phyloP scores from a whole-genome alignment of 1,140 invertebrate genomes.

The Gryon sp. region DNA sequence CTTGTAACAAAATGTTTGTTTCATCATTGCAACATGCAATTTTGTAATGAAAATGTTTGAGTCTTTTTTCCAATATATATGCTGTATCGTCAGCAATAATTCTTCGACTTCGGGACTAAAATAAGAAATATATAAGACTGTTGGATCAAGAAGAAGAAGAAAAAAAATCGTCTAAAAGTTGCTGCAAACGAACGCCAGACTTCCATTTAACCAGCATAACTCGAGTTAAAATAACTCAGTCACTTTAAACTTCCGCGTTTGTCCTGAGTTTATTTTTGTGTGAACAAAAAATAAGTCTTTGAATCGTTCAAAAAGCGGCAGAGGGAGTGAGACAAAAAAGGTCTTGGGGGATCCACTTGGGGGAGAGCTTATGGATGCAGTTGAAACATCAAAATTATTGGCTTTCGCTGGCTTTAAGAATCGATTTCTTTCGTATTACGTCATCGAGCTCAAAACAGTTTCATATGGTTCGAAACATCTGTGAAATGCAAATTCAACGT shows the following conservation, averaged over 20 bases:
- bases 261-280: slow-evolving; percentile 27
- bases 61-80: too few relatives aligned
- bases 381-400: slow-evolving; percentile 14
- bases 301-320: slow-evolving; percentile 38
- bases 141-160: background rate
- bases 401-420: slow-evolving; percentile 57
- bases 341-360: background rate
- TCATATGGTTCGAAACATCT: slow-evolving; percentile 9
- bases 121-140: background rate
- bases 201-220: slow-evolving; percentile 34
- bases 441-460: slow-evolving; percentile 38
- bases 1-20: too few relatives aligned
- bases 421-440: slow-evolving; percentile 51
- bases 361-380: slow-evolving; percentile 29
- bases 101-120: background rate
- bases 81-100: too few relatives aligned
- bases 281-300: slow-evolving; percentile 48
- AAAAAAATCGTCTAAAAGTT: slow-evolving; percentile 2
- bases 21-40: too few relatives aligned
- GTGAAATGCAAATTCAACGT: slow-evolving; percentile 15
- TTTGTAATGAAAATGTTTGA: too few relatives aligned
- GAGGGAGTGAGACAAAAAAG: too few relatives aligned
- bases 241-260: slow-evolving; percentile 41
- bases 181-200: slow-evolving; percentile 5
- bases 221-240: slow-evolving; percentile 48